Evolutionary conservation across 2,888 invertebrate genomes (phyloP).

Genomic region (Tyria jacobaeae): DNA sequence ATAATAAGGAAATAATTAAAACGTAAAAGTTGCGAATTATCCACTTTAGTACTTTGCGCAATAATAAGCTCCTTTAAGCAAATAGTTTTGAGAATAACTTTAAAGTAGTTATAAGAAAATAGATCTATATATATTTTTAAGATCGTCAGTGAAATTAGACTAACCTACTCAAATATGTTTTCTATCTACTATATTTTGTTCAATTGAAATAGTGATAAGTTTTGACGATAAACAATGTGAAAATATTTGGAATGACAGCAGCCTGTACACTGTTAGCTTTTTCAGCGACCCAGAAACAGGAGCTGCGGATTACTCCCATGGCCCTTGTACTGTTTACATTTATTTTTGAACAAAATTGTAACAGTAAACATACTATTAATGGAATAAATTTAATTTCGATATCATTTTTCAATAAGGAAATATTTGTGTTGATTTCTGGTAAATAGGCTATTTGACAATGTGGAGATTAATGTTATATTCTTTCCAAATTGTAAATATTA

Average conservation of each 20-base stretch:
- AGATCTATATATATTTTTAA: conserved; percentile 42
- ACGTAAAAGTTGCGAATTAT: conserved; percentile 17
- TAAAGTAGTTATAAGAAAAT: conserved; percentile 36
- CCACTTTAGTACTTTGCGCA: conserved; percentile 65
- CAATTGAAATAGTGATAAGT: conserved; percentile 2
- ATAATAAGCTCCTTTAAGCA: conserved; percentile 68
- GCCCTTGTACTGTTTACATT: conserved; percentile 66
- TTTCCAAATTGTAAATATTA: neutral
- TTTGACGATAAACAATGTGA: conserved; percentile 14
- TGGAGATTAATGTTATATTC: neutral
- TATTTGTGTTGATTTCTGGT: neutral
- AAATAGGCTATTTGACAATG: neutral
- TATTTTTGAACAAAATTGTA: neutral
- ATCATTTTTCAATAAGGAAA: neutral
- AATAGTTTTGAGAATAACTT: conserved; percentile 50
- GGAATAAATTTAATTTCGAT: neutral
- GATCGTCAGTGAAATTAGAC: conserved; percentile 65
- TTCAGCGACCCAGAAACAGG: conserved; percentile 80
- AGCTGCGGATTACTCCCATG: conserved; percentile 77
- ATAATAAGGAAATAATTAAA: too few relatives aligned
- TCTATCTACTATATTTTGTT: conserved; percentile 34
- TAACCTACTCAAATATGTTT: conserved; percentile 48
- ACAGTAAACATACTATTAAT: neutral
- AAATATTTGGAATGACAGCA: conserved; percentile 54
- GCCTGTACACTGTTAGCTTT: conserved; percentile 83